Conservation (phyloP, 2,888 invertebrate genomes). For the Merodon equestris region DNA sequence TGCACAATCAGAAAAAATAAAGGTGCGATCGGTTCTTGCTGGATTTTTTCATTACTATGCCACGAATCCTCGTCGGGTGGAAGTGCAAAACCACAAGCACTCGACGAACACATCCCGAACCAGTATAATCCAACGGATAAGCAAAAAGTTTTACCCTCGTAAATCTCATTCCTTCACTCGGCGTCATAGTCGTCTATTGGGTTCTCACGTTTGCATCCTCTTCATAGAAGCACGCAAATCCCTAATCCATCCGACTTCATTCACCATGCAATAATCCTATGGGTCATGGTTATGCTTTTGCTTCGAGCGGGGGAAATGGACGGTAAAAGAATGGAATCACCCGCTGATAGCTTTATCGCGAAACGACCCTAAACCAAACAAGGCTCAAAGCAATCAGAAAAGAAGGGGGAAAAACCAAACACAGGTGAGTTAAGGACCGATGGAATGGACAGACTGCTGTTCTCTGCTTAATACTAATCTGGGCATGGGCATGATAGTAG, state of each 20-base stretch:
- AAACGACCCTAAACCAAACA: not conserved
- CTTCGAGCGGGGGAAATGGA: slow-evolving; percentile 11
- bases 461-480: slow-evolving; percentile 49
- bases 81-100: slow-evolving; percentile 54
- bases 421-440: slow-evolving; percentile 51
- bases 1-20: no score
- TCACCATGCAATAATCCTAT: slow-evolving; percentile 52
- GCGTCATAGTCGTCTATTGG: slow-evolving; percentile 14
- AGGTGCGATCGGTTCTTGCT: no score
- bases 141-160: slow-evolving; percentile 48
- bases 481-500: slow-evolving; percentile 24
- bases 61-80: slow-evolving; percentile 47
- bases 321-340: slow-evolving; percentile 35
- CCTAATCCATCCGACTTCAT: slow-evolving; percentile 40
- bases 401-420: not conserved
- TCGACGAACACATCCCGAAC: slow-evolving; percentile 33
- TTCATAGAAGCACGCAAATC: slow-evolving; percentile 9
- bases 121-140: slow-evolving; percentile 19
- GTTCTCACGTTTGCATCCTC: slow-evolving; percentile 29
- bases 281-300: slow-evolving; percentile 34
- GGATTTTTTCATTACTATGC: slow-evolving; percentile 49
- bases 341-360: slow-evolving; percentile 39
- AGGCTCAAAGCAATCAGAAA: no score
- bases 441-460: slow-evolving; percentile 6
- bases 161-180: slow-evolving; percentile 32